Evolutionary conservation across 2,113 vertebrate species (phyloP), one percentile per base, ranked within the genome.

Genomic region (Neotragus moschatus): DNA sequence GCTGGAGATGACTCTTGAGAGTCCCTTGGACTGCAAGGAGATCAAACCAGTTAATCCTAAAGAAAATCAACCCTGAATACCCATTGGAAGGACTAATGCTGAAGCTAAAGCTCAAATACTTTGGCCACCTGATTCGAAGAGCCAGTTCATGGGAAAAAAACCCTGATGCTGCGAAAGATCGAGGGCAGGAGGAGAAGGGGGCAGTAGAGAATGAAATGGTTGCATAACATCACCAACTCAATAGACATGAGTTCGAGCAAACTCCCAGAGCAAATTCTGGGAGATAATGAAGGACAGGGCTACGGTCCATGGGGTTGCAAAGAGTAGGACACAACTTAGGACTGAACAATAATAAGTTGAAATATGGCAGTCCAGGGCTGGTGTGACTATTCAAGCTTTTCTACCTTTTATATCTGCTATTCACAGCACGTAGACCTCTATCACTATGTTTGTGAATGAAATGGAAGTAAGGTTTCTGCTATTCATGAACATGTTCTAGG

Each of bases 371-470:
- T 43, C 36, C 3, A 33, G 26, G 8, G 6, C 10, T 61, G 28
- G 5, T 19, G 12, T 26, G 2, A 16, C 10, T 36, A 17, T 58
- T 88, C 15, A 28, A 12, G 19, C 1, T 87, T 87, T 51, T 70
- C 36, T 58, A 0, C 17, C 9, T 58, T 39, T 47, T 49, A 10
- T 56, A 11, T 23, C 28, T 84, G 23, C 4, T 13, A 33, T 9
- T 26, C 1, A 19, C 1, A 17, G 17, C 4, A 2, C 21, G 45
- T 19, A 43, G 63, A 47, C 1, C 3, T 26, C 49, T 28, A 7
- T 53, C 5, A 4, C 36, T 10, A 7, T 6, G 23, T 14, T 60
- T 47, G 1, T 12, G 3, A 60, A 6, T 26, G 79, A 14, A 11
- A 33, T 7, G 21, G 16, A 6, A 79, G 1, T 3, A 56, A 58